phyloP scores from a whole-genome alignment of 1,140 invertebrate genomes.

The Diorhabda elongata region DNA sequence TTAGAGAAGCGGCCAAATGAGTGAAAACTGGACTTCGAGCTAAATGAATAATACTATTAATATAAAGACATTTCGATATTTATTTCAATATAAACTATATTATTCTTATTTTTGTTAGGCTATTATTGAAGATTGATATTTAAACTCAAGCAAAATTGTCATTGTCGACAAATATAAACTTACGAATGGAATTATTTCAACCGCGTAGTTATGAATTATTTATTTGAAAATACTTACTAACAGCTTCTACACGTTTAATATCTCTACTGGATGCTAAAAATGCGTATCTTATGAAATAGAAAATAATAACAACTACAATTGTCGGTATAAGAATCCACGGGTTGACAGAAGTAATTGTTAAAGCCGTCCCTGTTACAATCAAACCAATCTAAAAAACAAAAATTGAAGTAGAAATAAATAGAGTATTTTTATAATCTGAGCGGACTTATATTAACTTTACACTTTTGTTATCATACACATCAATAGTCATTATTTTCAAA shows the following conservation, averaged over 20 bases:
- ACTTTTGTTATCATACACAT: not conserved
- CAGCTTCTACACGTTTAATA: constrained; percentile 78
- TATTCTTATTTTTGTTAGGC: not conserved
- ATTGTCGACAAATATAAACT: not conserved
- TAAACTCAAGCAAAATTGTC: not conserved
- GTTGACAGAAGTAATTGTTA: constrained; percentile 52
- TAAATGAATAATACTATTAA: constrained; percentile 38
- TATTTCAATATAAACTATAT: constrained; percentile 4
- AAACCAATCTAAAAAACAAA: constrained; percentile 29
- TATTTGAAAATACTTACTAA: constrained; percentile 56
- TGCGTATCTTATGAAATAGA: constrained; percentile 63
- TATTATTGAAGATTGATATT: not conserved
- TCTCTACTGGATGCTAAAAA: constrained; percentile 79
- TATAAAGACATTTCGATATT: not conserved
- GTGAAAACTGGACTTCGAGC: constrained; percentile 77
- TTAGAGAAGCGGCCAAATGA: constrained; percentile 72
- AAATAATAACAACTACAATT: constrained; percentile 57
- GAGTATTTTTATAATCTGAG: not conserved
- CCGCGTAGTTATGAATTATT: not conserved
- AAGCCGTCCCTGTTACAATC: constrained; percentile 24
- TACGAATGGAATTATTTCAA: not conserved
- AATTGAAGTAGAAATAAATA: not conserved
- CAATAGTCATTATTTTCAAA: not conserved
- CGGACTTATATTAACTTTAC: not conserved
- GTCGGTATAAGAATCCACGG: constrained; percentile 71